These are phyloP conservation scores for Sardina pilchardus DNA, from an alignment of 2,113 vertebrate genomes.

Conservation along the genomic window DNA sequence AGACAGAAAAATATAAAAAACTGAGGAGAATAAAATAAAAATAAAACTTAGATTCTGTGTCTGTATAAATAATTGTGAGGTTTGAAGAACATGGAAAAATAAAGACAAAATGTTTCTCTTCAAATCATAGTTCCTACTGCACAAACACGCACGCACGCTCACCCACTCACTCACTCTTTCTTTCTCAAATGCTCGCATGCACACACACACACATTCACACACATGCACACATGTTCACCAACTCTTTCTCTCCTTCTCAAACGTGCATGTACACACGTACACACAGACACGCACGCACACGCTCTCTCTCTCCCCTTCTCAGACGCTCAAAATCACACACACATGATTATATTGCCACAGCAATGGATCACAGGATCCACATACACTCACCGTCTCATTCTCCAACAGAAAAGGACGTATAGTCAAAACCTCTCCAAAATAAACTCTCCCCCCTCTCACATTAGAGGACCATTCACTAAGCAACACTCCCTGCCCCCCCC, in stretches of 20 bases:
- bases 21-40: background rate
- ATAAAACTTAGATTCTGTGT: background rate
- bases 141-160: background rate
- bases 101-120: background rate
- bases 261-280: background rate
- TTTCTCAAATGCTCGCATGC: background rate
- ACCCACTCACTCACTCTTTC: background rate
- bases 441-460: slow-evolving; percentile 30
- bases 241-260: background rate
- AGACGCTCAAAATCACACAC: slow-evolving; percentile 19
- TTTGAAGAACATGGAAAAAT: background rate
- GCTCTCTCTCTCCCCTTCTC: background rate
- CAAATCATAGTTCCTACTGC: background rate
- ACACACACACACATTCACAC: background rate
- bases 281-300: background rate
- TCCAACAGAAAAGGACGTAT: background rate
- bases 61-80: background rate
- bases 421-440: background rate
- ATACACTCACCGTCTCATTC: background rate
- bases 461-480: slow-evolving; percentile 26
- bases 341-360: background rate
- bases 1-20: background rate
- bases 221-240: background rate
- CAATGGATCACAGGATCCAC: background rate
- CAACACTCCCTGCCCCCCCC: background rate